These are phyloP conservation scores for Odontomachus brunneus DNA, from an alignment of 1,140 invertebrate genomes.

Conservation along the genomic window DNA sequence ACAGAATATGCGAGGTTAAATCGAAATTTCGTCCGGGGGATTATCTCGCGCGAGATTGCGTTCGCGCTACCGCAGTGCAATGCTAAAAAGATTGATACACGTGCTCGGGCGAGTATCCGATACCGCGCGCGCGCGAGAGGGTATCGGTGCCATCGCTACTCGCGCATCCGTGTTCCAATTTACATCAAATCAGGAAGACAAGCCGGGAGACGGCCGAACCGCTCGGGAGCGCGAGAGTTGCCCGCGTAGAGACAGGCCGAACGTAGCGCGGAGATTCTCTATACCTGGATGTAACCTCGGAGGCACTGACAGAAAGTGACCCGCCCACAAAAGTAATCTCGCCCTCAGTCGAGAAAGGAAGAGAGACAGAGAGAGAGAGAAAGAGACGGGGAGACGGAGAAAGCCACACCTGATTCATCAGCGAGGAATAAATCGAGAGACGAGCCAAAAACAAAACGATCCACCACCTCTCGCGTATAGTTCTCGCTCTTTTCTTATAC, in stretches of 20 bases:
- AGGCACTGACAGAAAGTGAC: constrained; percentile 84
- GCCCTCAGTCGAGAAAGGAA: constrained; percentile 71
- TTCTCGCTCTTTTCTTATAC: constrained; percentile 54
- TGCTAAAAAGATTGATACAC: constrained; percentile 46
- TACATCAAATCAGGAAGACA: constrained; percentile 78
- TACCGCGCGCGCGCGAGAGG: constrained; percentile 25
- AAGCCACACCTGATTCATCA: constrained; percentile 85
- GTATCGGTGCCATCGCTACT: constrained; percentile 43
- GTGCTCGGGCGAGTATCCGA: constrained; percentile 18
- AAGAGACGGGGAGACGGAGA: constrained; percentile 52
- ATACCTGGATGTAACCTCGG: constrained; percentile 80
- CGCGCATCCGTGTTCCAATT: constrained; percentile 80
- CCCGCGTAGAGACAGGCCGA: constrained; percentile 49
- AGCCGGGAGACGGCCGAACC: constrained; percentile 37
- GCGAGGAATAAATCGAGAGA: constrained; percentile 81
- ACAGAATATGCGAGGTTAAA: no score
- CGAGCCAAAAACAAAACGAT: constrained; percentile 78
- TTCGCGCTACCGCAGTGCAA: constrained; percentile 1
- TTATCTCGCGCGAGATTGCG: constrained; percentile 1
- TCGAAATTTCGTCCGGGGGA: not conserved
- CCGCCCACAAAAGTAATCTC: constrained; percentile 86
- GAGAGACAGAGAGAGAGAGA: constrained; percentile 31
- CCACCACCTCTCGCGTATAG: constrained; percentile 62
- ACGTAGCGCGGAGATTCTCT: constrained; percentile 61
- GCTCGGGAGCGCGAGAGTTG: constrained; percentile 65